Percentiles rank a stretch among this genome's conserved stretches.
Evolutionary conservation across 2,888 invertebrate genomes (phyloP).

Genomic region (Nyleta sp.): DNA sequence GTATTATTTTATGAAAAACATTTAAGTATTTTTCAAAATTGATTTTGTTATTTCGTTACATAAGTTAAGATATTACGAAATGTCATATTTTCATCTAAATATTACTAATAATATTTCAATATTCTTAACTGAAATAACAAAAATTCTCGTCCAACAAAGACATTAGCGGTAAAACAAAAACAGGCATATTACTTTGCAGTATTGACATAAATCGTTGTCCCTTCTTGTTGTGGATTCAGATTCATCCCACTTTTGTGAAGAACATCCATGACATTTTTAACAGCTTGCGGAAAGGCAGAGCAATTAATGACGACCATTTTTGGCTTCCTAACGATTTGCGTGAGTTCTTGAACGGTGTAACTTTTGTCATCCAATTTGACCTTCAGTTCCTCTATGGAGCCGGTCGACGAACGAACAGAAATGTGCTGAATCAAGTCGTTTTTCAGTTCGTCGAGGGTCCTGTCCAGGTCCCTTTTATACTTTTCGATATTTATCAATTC

Average conservation of each 20-base stretch:
- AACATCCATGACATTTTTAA: slow-evolving; percentile 90
- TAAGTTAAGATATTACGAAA: no score
- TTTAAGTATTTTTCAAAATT: no score
- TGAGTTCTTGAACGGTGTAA: slow-evolving; percentile 93
- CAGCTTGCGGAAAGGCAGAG: slow-evolving; percentile 92
- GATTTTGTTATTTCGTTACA: no score
- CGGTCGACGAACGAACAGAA: slow-evolving; percentile 90
- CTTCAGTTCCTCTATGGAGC: slow-evolving; percentile 90
- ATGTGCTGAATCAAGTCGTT: slow-evolving; percentile 91
- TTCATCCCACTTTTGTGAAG: slow-evolving; percentile 93
- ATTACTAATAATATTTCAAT: no score
- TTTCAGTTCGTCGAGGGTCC: slow-evolving; percentile 88
- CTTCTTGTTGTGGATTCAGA: slow-evolving; percentile 97
- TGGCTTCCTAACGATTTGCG: slow-evolving; percentile 93
- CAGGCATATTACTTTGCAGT: slow-evolving; percentile 95
- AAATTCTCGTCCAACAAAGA: no score
- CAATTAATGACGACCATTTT: slow-evolving; percentile 93
- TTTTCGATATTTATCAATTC: slow-evolving; percentile 88
- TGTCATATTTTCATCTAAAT: no score
- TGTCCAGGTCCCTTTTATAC: slow-evolving; percentile 87
- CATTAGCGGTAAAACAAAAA: no score
- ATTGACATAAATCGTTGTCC: slow-evolving; percentile 93
- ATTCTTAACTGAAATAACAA: no score
- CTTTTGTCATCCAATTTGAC: slow-evolving; percentile 91
- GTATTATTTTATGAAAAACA: no score